These are phyloP conservation scores for Dolichopus griseipennis DNA, from an alignment of 2,888 invertebrate species.

Conservation along the genomic window DNA sequence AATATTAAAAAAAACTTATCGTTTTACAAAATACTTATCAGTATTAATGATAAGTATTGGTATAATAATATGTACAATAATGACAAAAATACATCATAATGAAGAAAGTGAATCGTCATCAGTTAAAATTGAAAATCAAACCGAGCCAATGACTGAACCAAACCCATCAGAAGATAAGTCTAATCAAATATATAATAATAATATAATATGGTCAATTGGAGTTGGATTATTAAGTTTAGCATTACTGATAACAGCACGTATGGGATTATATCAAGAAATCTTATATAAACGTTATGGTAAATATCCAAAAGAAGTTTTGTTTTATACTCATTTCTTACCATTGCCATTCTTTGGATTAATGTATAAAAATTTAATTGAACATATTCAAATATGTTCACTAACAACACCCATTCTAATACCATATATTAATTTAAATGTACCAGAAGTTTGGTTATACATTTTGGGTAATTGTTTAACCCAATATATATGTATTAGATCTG, in stretches of 20 bases:
- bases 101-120: background rate
- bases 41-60: conserved; percentile 90
- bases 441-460: conserved; percentile 68
- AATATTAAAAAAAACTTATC: conserved; percentile 75
- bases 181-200: conserved; percentile 31
- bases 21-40: conserved; percentile 76
- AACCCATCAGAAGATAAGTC: conserved; percentile 9
- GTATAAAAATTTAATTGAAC: conserved; percentile 64
- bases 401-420: conserved; percentile 47
- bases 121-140: conserved; percentile 2
- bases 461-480: conserved; percentile 79
- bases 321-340: conserved; percentile 83
- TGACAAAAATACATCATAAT: conserved; percentile 54
- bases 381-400: conserved; percentile 60
- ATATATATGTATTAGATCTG: conserved; percentile 90
- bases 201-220: conserved; percentile 60
- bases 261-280: conserved; percentile 92
- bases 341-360: conserved; percentile 82
- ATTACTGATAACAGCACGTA: conserved; percentile 82
- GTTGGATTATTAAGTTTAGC: conserved; percentile 78
- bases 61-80: conserved; percentile 81
- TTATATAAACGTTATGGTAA: conserved; percentile 79
- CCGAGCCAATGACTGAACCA: background rate
- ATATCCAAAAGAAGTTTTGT: conserved; percentile 80
- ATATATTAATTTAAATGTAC: conserved; percentile 46